Evolutionary conservation across 2,888 invertebrate genomes (phyloP), one percentile per base, ranked within the genome.

Genomic region (Oscheius sp.): DNA sequence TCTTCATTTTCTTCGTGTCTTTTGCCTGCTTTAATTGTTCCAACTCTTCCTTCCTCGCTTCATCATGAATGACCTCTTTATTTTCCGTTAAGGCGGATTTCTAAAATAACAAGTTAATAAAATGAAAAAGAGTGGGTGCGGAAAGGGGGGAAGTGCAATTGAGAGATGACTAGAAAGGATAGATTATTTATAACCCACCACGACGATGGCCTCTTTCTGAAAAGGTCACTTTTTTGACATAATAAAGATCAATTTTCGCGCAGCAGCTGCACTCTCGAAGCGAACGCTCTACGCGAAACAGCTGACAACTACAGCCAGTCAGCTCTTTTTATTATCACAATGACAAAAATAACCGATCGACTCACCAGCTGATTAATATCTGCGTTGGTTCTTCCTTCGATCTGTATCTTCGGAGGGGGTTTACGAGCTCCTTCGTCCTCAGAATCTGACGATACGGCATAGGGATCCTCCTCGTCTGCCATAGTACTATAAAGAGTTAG

Each of bases 381-480:
- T 12, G 78, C 70, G 12, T 73, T 74, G 24, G 73, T 57, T 47
- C 82, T 68, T 45, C 81, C 81, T 57, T 82, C 85, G 63, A 85
- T 83, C 61, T 82, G 78, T 64, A 85, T 83, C 54, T 84, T 82
- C 45, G 82, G 82, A 20, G 81, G 81, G 14, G 85, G 85, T 32
- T 74, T 77, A 49, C 77, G 77, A 36, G 71, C 68, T n/a, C 70
- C 73, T 9, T 85, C 85, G 57, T 84, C 83, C 32, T 83, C 83
- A 14, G 83, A 84, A 71, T 83, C 84, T 36, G 81, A 81, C 14
- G 81, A 81, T 26, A 85, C 78, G 41, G 84, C 85, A 68, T 85
- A 85, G 17, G 85, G 85, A 78, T 85, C 85, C 64, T 85, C 84
- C 41, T 77, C 80, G 68, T 82, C 82, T 56, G 82, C 73, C 82